phyloP scores from a whole-genome alignment of 2,888 invertebrate species.

The Agonopterix arenella region DNA sequence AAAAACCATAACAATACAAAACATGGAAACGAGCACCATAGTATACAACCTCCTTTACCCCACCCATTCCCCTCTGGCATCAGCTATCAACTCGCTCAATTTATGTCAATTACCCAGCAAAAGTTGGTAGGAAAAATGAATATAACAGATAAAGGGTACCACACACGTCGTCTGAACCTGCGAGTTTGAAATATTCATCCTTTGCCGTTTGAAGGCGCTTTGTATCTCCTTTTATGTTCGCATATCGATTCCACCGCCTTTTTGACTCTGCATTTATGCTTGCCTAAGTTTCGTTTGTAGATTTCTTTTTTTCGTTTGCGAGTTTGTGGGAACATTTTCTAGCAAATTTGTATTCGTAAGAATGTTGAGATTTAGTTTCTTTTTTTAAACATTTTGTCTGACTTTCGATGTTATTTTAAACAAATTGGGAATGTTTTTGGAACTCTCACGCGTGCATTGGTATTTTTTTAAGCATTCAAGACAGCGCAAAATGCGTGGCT shows the following conservation, averaged over 20 bases:
- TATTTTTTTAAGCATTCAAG: no score
- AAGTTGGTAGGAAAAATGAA: constrained; percentile 18
- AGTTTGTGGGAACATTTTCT: not conserved
- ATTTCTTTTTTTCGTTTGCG: not conserved
- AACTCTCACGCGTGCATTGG: no score
- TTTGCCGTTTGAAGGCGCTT: constrained; percentile 31
- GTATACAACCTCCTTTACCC: no score
- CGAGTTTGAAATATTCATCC: constrained; percentile 41
- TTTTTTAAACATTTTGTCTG: no score
- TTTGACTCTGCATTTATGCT: constrained; percentile 12
- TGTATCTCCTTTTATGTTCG: constrained; percentile 31
- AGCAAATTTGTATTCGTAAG: not conserved
- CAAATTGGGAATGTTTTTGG: no score
- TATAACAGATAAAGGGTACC: constrained; percentile 7
- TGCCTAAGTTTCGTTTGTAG: constrained; percentile 1
- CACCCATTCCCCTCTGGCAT: no score
- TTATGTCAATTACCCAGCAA: constrained; percentile 35
- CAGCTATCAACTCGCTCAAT: constrained; percentile 19
- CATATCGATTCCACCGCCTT: constrained; percentile 21
- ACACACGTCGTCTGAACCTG: constrained; percentile 6
- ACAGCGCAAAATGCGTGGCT: no score
- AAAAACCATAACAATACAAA: no score
- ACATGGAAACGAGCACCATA: no score
- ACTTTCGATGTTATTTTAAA: no score
- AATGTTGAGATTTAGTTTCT: no score